Conservation (phyloP, 2,113 vertebrate genomes). For the Tricholaema leucomelas region DNA sequence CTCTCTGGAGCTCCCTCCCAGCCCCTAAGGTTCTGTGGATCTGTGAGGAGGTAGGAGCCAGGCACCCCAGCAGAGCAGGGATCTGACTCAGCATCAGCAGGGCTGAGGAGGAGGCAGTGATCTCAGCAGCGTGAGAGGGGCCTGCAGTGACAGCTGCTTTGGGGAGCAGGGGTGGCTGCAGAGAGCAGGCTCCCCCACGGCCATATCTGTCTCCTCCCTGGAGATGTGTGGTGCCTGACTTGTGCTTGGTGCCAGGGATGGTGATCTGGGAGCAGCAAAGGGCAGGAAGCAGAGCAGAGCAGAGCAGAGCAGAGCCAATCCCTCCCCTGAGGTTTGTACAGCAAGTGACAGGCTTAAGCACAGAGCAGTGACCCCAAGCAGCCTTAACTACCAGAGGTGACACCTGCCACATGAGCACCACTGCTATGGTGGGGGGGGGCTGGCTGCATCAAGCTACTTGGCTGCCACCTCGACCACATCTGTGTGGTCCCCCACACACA, state of each 20-base stretch:
- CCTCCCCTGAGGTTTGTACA: not conserved
- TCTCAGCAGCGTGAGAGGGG: not conserved
- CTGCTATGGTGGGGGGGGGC: not conserved
- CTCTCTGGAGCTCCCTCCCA: too few species aligned
- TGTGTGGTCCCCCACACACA: too few species aligned
- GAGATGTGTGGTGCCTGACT: not conserved
- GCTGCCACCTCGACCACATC: accelerated
- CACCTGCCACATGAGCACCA: not conserved
- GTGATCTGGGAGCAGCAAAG: not conserved
- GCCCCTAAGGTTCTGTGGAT: too few species aligned
- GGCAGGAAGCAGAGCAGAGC: not conserved
- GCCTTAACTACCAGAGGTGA: slow-evolving; percentile 7
- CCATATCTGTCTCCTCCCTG: not conserved
- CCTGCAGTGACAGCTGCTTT: not conserved
- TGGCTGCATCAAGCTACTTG: not conserved
- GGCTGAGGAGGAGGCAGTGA: not conserved
- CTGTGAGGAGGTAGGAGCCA: too few species aligned
- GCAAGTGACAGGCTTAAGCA: not conserved
- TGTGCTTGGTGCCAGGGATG: not conserved
- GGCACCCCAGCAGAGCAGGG: too few species aligned
- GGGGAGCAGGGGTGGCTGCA: not conserved
- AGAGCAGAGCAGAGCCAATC: not conserved
- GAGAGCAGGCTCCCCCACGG: not conserved
- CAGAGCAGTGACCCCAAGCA: not conserved
- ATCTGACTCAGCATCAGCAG: not conserved